A percentile compares a stretch with the other conserved stretches of the same genome.
Conservation (phyloP, 2,888 invertebrate species). For the Stenichneumon culpator region DNA sequence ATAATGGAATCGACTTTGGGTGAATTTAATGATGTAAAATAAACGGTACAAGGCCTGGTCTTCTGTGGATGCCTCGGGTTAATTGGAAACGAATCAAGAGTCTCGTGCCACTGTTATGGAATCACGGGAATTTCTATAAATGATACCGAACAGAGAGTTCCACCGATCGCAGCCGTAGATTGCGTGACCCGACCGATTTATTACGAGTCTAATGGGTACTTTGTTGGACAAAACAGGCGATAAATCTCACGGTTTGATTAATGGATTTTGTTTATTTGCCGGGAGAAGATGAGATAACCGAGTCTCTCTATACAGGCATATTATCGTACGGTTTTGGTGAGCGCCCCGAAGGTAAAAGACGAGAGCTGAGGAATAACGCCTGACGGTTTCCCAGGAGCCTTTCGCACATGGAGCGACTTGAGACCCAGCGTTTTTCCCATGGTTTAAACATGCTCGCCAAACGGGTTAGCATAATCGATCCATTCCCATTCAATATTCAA, state of each 20-base stretch:
- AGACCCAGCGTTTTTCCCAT: constrained; percentile 64
- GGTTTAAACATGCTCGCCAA: constrained; percentile 65
- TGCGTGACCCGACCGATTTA: constrained; percentile 47
- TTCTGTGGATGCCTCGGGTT: background rate
- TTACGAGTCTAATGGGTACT: constrained; percentile 50
- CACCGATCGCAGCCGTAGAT: constrained; percentile 45
- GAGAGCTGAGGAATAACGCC: constrained; percentile 9
- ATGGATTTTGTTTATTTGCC: constrained; percentile 44
- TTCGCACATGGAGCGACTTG: constrained; percentile 52
- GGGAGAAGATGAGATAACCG: constrained; percentile 47
- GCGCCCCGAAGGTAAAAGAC: constrained; percentile 28
- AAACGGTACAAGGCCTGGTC: background rate
- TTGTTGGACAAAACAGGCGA: constrained; percentile 53
- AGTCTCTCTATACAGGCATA: constrained; percentile 19
- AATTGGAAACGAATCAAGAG: background rate
- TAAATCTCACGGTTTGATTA: constrained; percentile 62
- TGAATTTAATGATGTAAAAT: constrained; percentile 22
- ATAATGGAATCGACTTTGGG: constrained; percentile 4
- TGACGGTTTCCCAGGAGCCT: constrained; percentile 62
- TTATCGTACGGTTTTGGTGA: constrained; percentile 51
- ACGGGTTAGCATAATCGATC: constrained; percentile 80
- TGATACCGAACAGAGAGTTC: constrained; percentile 34
- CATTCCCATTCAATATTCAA: constrained; percentile 79
- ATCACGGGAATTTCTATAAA: constrained; percentile 37
- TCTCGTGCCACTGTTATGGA: constrained; percentile 16